Evolutionary conservation across 2,888 invertebrate genomes (phyloP).

Genomic region (Xiphydria camelus): DNA sequence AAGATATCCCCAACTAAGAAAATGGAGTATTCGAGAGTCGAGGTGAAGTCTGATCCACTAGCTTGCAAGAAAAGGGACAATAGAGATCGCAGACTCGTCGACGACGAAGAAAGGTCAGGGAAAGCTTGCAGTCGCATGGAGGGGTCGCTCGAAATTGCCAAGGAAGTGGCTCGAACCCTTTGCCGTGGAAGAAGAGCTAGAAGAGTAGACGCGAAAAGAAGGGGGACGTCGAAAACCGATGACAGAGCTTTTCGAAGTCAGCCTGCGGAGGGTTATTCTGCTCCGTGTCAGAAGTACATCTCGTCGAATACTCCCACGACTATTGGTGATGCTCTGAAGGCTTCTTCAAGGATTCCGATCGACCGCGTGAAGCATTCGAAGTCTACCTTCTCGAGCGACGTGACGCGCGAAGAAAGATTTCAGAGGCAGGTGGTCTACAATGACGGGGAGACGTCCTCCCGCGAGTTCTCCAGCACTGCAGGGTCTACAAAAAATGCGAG

Average conservation of each 20-base stretch:
- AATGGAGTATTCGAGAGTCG: too few relatives aligned
- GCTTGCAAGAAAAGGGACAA: too few relatives aligned
- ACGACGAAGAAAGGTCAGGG: not conserved
- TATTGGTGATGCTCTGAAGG: not conserved
- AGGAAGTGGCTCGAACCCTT: not conserved
- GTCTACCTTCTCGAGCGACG: not conserved
- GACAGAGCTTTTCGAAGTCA: too few relatives aligned
- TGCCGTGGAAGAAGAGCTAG: not conserved
- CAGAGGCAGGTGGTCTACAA: constrained; percentile 20
- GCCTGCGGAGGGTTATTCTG: not conserved
- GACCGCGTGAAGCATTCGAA: not conserved
- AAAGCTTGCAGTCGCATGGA: not conserved
- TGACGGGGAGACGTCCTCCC: constrained; percentile 16
- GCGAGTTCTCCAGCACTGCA: not conserved
- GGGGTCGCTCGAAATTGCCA: not conserved
- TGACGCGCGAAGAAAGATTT: constrained; percentile 12
- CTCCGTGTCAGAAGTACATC: not conserved
- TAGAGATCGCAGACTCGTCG: too few relatives aligned
- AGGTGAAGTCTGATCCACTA: too few relatives aligned
- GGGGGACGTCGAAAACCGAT: not conserved
- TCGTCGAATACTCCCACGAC: not conserved
- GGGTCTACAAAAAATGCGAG: not conserved
- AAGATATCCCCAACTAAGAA: not conserved
- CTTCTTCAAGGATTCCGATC: constrained; percentile 2
- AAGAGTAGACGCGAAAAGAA: not conserved